Percentiles rank a stretch among this genome's conserved stretches.
phyloP scores from a whole-genome alignment of 2,888 invertebrate genomes.

The Dicyrtomina minuta region DNA sequence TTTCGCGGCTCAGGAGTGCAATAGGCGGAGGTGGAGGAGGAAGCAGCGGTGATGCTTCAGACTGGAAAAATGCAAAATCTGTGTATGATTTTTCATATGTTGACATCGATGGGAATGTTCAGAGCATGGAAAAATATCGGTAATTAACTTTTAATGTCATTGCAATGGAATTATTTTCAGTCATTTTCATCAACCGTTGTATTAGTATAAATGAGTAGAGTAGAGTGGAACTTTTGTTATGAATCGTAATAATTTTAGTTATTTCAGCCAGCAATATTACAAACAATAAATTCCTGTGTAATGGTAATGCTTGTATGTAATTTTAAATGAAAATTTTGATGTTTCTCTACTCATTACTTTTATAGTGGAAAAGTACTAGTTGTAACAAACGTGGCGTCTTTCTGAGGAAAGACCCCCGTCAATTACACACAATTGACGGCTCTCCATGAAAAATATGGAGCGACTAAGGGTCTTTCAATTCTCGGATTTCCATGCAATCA shows the following conservation, averaged over 20 bases:
- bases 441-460: slow-evolving; percentile 48
- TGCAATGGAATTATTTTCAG: too few relatives aligned
- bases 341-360: slow-evolving; percentile 6
- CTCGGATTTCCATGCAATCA: slow-evolving; percentile 52
- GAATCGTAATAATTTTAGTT: too few relatives aligned
- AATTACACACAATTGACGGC: slow-evolving; percentile 52
- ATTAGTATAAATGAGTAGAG: too few relatives aligned
- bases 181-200: too few relatives aligned
- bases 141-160: slow-evolving; percentile 13
- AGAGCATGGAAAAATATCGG: slow-evolving; percentile 48
- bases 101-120: slow-evolving; percentile 48
- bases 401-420: slow-evolving; percentile 52
- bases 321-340: too few relatives aligned
- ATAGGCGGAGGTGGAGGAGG: too few relatives aligned
- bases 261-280: too few relatives aligned
- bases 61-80: slow-evolving; percentile 16
- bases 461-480: slow-evolving; percentile 45
- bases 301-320: too few relatives aligned
- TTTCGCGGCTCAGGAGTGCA: too few relatives aligned
- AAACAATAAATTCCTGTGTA: too few relatives aligned
- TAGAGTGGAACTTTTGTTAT: too few relatives aligned
- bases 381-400: slow-evolving; percentile 50
- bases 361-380: slow-evolving; percentile 49
- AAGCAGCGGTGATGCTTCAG: too few relatives aligned
- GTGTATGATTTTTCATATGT: slow-evolving; percentile 45